These are phyloP conservation scores for Ceramica pisi DNA, from an alignment of 2,888 invertebrate species.

Conservation along the genomic window DNA sequence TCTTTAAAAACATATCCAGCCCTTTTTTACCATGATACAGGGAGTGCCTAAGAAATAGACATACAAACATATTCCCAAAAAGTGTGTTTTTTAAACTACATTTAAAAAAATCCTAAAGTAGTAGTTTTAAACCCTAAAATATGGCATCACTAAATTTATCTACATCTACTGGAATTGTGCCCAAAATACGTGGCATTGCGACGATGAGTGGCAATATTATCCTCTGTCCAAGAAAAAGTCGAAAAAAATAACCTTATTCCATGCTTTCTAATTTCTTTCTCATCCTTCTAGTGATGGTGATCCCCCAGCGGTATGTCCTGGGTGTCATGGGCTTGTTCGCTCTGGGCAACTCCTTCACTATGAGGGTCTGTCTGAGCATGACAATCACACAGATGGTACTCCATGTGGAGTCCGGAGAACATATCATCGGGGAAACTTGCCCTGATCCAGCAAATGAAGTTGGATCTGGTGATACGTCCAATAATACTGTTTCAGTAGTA, in stretches of 20 bases:
- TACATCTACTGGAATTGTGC: too few relatives aligned
- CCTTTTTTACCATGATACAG: too few relatives aligned
- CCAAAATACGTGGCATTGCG: too few relatives aligned
- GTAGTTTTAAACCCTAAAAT: too few relatives aligned
- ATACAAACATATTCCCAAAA: too few relatives aligned
- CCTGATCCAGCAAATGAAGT: conserved; percentile 73
- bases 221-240: too few relatives aligned
- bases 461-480: conserved; percentile 49
- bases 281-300: conserved; percentile 88
- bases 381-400: conserved; percentile 93
- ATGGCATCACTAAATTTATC: too few relatives aligned
- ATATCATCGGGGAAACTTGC: conserved; percentile 89
- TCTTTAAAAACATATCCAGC: too few relatives aligned
- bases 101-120: too few relatives aligned
- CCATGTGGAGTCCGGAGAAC: conserved; percentile 74
- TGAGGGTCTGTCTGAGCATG: conserved; percentile 93
- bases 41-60: too few relatives aligned
- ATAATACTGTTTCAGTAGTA: conserved; percentile 57
- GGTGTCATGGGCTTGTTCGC: conserved; percentile 93
- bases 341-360: conserved; percentile 93
- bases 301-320: conserved; percentile 93
- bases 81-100: too few relatives aligned
- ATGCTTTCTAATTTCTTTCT: background rate
- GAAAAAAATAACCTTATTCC: background rate
- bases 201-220: too few relatives aligned